phyloP scores from a whole-genome alignment of 2,113 vertebrate species.

The Drymodes brunneopygia region DNA sequence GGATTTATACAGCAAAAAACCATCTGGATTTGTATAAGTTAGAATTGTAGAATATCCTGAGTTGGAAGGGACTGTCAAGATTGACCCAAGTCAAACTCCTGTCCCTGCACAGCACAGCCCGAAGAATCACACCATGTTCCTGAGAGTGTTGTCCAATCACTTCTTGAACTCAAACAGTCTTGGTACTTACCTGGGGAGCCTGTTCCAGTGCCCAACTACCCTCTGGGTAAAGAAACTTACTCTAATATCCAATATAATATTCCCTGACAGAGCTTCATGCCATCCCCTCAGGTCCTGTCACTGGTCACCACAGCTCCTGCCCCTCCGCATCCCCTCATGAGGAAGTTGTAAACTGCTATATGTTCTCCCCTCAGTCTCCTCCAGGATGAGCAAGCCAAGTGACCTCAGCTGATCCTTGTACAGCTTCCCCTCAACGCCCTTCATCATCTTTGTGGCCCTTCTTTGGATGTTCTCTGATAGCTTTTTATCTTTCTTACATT shows the following conservation, averaged over 20 bases:
- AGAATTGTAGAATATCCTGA: neutral
- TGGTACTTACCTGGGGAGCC: neutral
- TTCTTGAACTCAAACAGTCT: neutral
- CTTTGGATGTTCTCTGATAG: neutral
- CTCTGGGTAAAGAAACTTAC: neutral
- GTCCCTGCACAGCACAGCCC: neutral
- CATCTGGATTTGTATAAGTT: neutral
- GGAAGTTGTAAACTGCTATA: neutral
- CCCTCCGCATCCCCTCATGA: neutral
- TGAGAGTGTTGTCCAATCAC: neutral
- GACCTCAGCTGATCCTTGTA: neutral
- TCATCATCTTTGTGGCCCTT: neutral
- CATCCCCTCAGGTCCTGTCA: neutral
- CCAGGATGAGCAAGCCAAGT: neutral
- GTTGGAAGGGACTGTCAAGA: neutral
- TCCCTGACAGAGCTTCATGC: neutral
- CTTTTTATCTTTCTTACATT: neutral
- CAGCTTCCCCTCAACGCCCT: neutral
- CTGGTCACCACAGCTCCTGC: neutral
- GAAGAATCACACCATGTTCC: neutral
- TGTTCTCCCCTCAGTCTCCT: neutral
- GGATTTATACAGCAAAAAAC: neutral
- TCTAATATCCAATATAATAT: neutral
- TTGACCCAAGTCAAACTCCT: neutral
- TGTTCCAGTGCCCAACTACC: neutral